Evolutionary conservation across 2,113 vertebrate species (phyloP).

Genomic region (Colinus virginianus): DNA sequence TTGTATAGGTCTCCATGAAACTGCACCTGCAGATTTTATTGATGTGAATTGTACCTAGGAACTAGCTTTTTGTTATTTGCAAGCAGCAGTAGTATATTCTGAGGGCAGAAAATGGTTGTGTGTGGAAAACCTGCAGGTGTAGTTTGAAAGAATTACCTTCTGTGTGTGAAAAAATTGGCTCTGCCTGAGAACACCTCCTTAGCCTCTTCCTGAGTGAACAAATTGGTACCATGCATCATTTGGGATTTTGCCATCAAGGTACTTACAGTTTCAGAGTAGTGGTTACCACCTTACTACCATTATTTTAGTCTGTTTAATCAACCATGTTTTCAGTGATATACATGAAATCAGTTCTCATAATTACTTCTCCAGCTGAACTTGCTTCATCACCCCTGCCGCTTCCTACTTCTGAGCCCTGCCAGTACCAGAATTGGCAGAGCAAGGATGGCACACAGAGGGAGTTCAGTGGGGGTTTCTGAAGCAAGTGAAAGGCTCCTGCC

Average conservation of each 20-base stretch:
- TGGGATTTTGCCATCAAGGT: neutral
- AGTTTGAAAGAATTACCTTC: neutral
- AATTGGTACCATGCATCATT: neutral
- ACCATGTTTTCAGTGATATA: neutral
- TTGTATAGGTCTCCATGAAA: neutral
- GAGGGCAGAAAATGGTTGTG: conserved; percentile 1
- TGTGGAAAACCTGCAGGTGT: conserved; percentile 26
- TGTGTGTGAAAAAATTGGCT: neutral
- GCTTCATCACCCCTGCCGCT: neutral
- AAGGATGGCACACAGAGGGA: neutral
- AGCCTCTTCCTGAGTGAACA: neutral
- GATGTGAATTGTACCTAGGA: neutral
- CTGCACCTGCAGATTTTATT: neutral
- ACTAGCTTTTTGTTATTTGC: neutral
- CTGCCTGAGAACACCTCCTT: neutral
- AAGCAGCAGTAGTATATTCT: neutral
- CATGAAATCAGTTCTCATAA: neutral
- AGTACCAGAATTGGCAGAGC: neutral
- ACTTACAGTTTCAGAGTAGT: neutral
- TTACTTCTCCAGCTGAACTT: conserved; percentile 5
- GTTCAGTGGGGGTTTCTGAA: neutral
- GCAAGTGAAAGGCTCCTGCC: neutral
- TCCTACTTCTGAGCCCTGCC: neutral
- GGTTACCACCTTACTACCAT: neutral
- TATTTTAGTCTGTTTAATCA: neutral